A percentile compares a stretch with the other conserved stretches of the same genome.
Conservation (phyloP, 1,140 invertebrate genomes). For the Coelopa frigida region DNA sequence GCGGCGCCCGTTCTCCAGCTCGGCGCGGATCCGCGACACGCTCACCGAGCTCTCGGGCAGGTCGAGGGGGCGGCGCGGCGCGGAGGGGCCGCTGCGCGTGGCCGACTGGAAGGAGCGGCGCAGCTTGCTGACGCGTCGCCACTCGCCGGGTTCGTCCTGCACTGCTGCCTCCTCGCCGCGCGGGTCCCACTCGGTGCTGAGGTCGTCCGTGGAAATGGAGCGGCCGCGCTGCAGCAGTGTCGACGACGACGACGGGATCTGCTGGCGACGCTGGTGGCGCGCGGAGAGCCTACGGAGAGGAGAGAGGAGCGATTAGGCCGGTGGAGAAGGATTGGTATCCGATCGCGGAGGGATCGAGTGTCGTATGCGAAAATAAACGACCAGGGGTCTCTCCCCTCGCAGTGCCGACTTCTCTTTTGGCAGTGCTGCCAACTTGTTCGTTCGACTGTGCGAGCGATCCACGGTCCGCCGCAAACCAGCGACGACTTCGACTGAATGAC, state of each 20-base stretch:
- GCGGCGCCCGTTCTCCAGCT: constrained; percentile 48
- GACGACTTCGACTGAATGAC: constrained; percentile 5
- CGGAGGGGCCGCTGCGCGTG: too few relatives aligned
- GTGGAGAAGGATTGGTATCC: neutral
- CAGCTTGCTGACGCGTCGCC: constrained; percentile 52
- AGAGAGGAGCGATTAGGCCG: neutral
- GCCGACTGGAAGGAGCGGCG: constrained; percentile 55
- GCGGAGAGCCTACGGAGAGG: constrained; percentile 24
- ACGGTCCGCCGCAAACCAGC: neutral
- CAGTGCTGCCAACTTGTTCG: too few relatives aligned
- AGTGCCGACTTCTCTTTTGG: too few relatives aligned
- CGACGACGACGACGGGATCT: constrained; percentile 22
- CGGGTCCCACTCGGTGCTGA: constrained; percentile 30
- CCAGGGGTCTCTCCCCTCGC: too few relatives aligned
- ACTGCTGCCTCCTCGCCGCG: constrained; percentile 19
- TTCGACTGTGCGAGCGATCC: too few relatives aligned
- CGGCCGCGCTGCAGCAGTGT: constrained; percentile 30
- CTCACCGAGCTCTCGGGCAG: constrained; percentile 48
- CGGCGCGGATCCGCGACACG: constrained; percentile 48
- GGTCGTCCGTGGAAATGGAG: constrained; percentile 42
- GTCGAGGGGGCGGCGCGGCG: constrained; percentile 46
- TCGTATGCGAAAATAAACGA: too few relatives aligned
- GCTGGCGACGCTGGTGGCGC: constrained; percentile 37
- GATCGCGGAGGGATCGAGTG: too few relatives aligned
- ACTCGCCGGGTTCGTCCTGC: constrained; percentile 43